These are phyloP conservation scores for Clarias pachynema DNA, from an alignment of 2,797 vertebrate species.

Conservation along the genomic window DNA sequence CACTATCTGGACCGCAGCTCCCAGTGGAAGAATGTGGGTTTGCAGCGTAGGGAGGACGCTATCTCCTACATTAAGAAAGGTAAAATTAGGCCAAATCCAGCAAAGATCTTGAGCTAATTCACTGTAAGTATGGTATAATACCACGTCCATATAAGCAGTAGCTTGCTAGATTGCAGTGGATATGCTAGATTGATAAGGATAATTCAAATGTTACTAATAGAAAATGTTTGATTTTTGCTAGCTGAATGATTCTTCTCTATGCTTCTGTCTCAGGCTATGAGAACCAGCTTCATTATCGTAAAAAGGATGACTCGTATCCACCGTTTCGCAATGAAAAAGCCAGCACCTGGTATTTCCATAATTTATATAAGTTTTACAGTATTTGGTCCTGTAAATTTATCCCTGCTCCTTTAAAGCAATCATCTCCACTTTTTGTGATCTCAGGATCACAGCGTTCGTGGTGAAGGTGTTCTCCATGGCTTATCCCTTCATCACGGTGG, in stretches of 20 bases:
- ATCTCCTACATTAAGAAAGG: slow-evolving; percentile 73
- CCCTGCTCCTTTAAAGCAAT: background rate
- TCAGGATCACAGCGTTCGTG: slow-evolving; percentile 20
- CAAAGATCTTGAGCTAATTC: background rate
- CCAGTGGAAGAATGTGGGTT: slow-evolving; percentile 71
- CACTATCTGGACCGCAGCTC: no score
- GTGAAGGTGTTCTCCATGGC: slow-evolving; percentile 29
- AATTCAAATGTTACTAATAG: background rate
- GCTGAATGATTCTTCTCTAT: background rate
- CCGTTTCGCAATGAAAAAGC: no score
- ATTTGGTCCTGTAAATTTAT: background rate
- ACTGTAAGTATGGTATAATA: background rate
- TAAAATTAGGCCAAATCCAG: slow-evolving; percentile 38
- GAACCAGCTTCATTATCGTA: slow-evolving; percentile 61
- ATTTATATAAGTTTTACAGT: background rate
- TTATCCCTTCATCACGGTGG: slow-evolving; percentile 61
- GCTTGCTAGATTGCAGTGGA: no score
- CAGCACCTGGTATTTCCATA: no score
- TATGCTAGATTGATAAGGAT: background rate
- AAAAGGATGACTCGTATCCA: no score
- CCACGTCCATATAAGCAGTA: background rate
- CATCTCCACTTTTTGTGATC: background rate
- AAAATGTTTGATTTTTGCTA: background rate
- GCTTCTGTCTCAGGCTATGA: slow-evolving; percentile 75
- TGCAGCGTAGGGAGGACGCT: slow-evolving; percentile 67